A percentile compares a stretch with the other conserved stretches of the same genome.
Evolutionary conservation across 2,113 vertebrate species (phyloP).

Genomic region (Sceloporus undulatus): DNA sequence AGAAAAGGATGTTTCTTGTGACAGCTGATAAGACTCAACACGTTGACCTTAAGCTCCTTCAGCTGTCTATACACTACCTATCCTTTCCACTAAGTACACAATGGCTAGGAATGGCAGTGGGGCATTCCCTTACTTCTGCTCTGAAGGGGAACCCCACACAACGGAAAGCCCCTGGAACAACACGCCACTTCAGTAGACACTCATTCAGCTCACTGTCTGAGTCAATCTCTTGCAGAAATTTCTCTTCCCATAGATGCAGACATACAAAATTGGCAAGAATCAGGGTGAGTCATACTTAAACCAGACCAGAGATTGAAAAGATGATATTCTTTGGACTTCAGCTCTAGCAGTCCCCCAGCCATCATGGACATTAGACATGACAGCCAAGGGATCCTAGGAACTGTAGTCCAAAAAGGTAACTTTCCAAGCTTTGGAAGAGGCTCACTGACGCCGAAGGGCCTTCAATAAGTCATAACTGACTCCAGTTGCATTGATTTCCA

Average conservation of each 20-base stretch:
- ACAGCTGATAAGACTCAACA: not conserved
- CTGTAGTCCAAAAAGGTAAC: too few species aligned
- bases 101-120: not conserved
- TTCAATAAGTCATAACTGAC: not conserved
- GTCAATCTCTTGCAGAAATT: not conserved
- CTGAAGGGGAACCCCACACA: not conserved
- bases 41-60: not conserved
- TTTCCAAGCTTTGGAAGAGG: not conserved
- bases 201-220: too few species aligned
- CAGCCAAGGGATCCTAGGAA: too few species aligned
- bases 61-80: too few species aligned
- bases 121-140: not conserved
- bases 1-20: not conserved
- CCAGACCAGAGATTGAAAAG: too few species aligned
- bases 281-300: not conserved
- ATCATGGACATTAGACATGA: too few species aligned
- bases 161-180: not conserved
- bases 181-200: not conserved
- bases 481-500: not conserved
- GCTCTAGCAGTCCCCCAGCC: too few species aligned
- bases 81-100: not conserved
- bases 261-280: not conserved
- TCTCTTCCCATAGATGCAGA: not conserved
- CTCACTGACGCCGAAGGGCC: not conserved
- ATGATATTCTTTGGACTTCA: too few species aligned